phyloP scores from a whole-genome alignment of 2,888 invertebrate species.

The Eupeodes luniger region DNA sequence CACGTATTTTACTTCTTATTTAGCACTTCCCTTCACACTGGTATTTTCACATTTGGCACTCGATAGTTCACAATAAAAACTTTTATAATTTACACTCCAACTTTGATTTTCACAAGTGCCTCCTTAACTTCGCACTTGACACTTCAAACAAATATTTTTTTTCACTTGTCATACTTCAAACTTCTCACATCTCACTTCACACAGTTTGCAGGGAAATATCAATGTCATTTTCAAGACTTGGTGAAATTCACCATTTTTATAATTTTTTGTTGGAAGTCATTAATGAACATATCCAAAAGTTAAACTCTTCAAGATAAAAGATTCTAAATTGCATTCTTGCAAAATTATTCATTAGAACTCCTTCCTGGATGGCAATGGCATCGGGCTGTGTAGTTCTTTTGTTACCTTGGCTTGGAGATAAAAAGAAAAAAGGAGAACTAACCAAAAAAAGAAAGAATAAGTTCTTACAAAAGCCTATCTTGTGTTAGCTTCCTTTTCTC shows the following conservation, averaged over 20 bases:
- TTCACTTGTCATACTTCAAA: too few relatives aligned
- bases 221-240: neutral
- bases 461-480: slow-evolving; percentile 29
- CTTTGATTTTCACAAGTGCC: too few relatives aligned
- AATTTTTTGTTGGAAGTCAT: slow-evolving; percentile 43
- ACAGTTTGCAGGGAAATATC: neutral
- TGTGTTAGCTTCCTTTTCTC: neutral
- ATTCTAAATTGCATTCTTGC: slow-evolving; percentile 73
- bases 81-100: too few relatives aligned
- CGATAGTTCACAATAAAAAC: too few relatives aligned
- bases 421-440: neutral
- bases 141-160: too few relatives aligned
- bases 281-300: slow-evolving; percentile 45
- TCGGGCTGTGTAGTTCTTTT: slow-evolving; percentile 24
- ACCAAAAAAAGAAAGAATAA: slow-evolving; percentile 1
- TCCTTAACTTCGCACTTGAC: too few relatives aligned
- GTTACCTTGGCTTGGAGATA: neutral
- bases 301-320: slow-evolving; percentile 64
- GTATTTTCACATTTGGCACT: too few relatives aligned
- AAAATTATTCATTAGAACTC: slow-evolving; percentile 66
- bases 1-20: too few relatives aligned
- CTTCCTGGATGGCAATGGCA: neutral
- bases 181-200: too few relatives aligned
- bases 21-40: too few relatives aligned
- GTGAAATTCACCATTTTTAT: slow-evolving; percentile 6